Evolutionary conservation across 2,888 invertebrate genomes (phyloP).

Genomic region (Julus scanicus): DNA sequence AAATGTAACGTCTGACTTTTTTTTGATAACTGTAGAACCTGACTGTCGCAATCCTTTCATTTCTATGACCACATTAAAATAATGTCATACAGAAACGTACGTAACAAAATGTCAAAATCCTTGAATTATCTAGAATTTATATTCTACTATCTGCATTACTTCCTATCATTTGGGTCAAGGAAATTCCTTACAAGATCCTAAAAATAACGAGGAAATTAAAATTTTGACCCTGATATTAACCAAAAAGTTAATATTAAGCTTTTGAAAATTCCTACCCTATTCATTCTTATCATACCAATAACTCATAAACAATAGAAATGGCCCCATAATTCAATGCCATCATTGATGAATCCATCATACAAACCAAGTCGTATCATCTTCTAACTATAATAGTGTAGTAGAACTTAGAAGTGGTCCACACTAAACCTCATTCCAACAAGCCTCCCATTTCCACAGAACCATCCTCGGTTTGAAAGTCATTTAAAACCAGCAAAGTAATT

Average conservation of each 20-base stretch:
- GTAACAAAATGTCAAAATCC: background rate
- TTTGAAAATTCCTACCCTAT: background rate
- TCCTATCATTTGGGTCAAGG: constrained; percentile 1
- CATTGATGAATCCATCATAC: no score
- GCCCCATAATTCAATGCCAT: no score
- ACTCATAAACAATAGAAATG: no score
- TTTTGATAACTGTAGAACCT: no score
- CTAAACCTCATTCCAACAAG: background rate
- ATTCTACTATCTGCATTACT: background rate
- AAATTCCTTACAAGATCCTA: background rate
- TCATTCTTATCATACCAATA: no score
- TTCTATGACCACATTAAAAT: no score
- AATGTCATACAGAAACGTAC: background rate
- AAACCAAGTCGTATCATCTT: no score
- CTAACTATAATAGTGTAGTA: no score
- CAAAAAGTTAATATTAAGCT: background rate
- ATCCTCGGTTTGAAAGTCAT: background rate
- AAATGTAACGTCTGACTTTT: no score
- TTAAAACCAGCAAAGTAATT: background rate
- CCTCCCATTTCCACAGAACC: background rate
- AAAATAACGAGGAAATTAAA: background rate
- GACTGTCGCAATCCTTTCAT: no score
- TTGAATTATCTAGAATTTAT: background rate
- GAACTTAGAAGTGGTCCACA: no score
- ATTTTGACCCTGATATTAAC: background rate